phyloP scores from a whole-genome alignment of 2,113 vertebrate genomes.

The Chionis minor region DNA sequence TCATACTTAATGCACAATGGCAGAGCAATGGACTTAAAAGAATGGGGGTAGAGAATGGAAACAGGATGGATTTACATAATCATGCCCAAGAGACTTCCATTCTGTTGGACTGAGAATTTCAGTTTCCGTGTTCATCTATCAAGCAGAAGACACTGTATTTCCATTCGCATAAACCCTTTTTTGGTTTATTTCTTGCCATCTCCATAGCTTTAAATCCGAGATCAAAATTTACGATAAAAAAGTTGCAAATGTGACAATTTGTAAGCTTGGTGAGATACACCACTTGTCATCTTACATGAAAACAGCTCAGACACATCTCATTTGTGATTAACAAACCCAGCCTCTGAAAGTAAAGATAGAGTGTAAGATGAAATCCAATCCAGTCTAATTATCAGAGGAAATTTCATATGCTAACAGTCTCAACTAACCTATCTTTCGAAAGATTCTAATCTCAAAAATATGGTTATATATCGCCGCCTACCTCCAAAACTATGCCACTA shows the following conservation, averaged over 20 bases:
- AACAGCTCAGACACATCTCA: background rate
- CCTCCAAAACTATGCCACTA: slow-evolving; percentile 41
- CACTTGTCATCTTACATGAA: background rate
- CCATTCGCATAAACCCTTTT: background rate
- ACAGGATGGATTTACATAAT: background rate
- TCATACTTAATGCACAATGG: background rate
- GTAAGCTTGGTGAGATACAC: background rate
- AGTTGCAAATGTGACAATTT: background rate
- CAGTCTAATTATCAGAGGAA: background rate
- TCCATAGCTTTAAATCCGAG: background rate
- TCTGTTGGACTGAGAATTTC: background rate
- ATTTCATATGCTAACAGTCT: background rate
- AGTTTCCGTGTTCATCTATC: background rate
- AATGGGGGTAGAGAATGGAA: background rate
- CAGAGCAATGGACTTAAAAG: background rate
- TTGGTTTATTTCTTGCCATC: background rate
- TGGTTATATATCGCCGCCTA: slow-evolving; percentile 52
- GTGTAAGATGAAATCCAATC: background rate
- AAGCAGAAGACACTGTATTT: background rate
- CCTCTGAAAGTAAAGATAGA: background rate
- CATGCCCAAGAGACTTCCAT: background rate
- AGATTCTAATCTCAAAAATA: slow-evolving; percentile 58
- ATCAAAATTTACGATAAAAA: background rate
- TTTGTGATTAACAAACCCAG: background rate
- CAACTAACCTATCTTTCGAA: slow-evolving; percentile 1